Conservation (phyloP, 1,140 invertebrate genomes). For the Caenorhabditis brenneri region DNA sequence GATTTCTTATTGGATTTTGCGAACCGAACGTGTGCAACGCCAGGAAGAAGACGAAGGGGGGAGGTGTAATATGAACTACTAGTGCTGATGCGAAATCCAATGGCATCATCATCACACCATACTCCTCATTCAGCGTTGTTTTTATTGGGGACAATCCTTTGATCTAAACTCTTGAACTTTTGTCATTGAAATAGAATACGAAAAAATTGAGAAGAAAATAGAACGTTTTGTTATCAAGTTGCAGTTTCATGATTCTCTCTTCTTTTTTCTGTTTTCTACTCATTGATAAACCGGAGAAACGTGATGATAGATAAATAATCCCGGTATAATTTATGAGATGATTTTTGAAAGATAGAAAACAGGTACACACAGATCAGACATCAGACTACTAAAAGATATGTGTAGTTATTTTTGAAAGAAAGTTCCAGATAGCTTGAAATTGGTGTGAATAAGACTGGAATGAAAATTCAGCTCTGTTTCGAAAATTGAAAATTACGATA, state of each 20-base stretch:
- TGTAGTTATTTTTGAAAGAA: neutral
- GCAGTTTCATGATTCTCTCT: too few species aligned
- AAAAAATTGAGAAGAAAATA: neutral
- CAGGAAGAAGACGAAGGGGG: neutral
- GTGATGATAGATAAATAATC: neutral
- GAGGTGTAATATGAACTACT: constrained; percentile 35
- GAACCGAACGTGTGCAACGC: neutral
- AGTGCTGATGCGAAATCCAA: constrained; percentile 2
- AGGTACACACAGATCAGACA: neutral
- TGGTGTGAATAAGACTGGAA: neutral
- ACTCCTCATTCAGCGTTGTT: too few species aligned
- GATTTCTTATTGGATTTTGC: constrained; percentile 35
- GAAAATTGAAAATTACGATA: too few species aligned
- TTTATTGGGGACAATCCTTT: neutral
- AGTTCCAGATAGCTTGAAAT: neutral
- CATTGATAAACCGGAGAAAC: constrained; percentile 21
- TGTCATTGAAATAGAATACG: neutral
- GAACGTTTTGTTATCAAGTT: constrained; percentile 24
- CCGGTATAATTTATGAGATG: neutral
- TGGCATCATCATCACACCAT: constrained; percentile 27
- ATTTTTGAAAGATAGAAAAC: constrained; percentile 30
- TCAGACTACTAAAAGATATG: neutral
- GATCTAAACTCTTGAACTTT: neutral
- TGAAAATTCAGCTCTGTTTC: too few species aligned
- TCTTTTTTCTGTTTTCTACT: neutral